Base-by-base conservation (phyloP, 2,797 vertebrate species). In the Danio choprae region DNA sequence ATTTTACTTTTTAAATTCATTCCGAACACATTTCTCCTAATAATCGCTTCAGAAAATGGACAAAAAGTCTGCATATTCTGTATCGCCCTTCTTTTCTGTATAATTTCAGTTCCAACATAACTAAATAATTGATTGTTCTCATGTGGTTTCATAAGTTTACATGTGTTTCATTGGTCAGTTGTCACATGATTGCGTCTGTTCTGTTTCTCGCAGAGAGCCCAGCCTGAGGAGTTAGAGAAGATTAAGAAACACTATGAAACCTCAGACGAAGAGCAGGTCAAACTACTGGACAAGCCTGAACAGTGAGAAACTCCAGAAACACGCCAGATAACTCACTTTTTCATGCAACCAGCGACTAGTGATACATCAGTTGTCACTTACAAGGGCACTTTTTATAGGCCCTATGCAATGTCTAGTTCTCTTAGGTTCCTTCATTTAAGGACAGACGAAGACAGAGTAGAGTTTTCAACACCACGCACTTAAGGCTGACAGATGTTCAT, bases 201-300 rank as follows among this genome's bases (percentile, higher is more conserved):
- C 59, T 71, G 50, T 86, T 72, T 50, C 60, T 77, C 65, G 74
- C 89, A 99, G 98, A 95, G 96, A 93, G 97, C 94, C 46, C 98
- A 97, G 85, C 95, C 95, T 5, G 96, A 97, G 68, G 98, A 99
- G 87, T 87, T 99, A 90, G 91, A 95, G 87, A 96, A 85, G 90
- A 97, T 99, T 90, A 94, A 88, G 81, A 95, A 95, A 81, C 94
- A 97, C 90, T 97, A 96, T 8, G 90, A 95, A 88, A 96, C 91
- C 12, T 96, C 95, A 9, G 93, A 95, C 84, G 94, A 96, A 60
- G 96, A 98, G 48, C 94, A 97, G 4, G 71, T 97, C 68, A 98
- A 96, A 86, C 92, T 97, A 79, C 92, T 99, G 90, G 98, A 99
- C 92, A 99, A 98, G 90, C 98, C 98, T 44, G 98, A 99, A 91